Percentiles rank a stretch among this genome's conserved stretches.
These are phyloP conservation scores for Aphelocoma coerulescens DNA, from an alignment of 2,113 vertebrate genomes.

Conservation along the genomic window DNA sequence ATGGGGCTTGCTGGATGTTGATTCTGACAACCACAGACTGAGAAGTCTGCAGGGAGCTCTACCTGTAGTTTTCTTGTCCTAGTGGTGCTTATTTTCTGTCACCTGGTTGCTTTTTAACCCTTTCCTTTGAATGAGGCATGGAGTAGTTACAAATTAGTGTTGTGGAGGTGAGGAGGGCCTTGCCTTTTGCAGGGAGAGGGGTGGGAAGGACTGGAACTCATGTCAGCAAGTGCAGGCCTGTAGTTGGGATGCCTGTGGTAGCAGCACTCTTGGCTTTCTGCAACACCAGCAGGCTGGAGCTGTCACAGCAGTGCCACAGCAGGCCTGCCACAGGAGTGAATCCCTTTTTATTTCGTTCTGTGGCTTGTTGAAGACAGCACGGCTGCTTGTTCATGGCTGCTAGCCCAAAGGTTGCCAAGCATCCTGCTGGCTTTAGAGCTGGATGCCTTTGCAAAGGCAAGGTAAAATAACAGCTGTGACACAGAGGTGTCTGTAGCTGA, in stretches of 20 bases:
- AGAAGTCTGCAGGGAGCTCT: background rate
- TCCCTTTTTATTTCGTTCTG: background rate
- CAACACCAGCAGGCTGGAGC: background rate
- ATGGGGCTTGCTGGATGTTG: background rate
- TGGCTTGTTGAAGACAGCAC: background rate
- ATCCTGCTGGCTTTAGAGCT: background rate
- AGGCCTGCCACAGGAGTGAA: background rate
- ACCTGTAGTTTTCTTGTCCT: background rate
- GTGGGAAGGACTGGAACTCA: background rate
- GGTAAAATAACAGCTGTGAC: background rate
- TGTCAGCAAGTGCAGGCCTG: background rate
- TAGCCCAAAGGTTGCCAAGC: background rate
- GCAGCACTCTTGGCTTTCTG: background rate
- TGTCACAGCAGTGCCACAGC: background rate
- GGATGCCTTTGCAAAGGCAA: background rate
- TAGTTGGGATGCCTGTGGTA: background rate
- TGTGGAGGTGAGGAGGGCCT: background rate
- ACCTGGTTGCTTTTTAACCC: background rate
- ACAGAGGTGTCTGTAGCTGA: background rate
- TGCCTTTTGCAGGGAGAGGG: background rate
- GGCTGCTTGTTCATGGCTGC: background rate
- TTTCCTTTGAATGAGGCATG: background rate
- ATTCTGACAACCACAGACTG: background rate
- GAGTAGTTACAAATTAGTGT: background rate
- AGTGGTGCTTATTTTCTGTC: background rate